phyloP scores from a whole-genome alignment of 2,113 vertebrate species.

The Coryphaenoides rupestris region DNA sequence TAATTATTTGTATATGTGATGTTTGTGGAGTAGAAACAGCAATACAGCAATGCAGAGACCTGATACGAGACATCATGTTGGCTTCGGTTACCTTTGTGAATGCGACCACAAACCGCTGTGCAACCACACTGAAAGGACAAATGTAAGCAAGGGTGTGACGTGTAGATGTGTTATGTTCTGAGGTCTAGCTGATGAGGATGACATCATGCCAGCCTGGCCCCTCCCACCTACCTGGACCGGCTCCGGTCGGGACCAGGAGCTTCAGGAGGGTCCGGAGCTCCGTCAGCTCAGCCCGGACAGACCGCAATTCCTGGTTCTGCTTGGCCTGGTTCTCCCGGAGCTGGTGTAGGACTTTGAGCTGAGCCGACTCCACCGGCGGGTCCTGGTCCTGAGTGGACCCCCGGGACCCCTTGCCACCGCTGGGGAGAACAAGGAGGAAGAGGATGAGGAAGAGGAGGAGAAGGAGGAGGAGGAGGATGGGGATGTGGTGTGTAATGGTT shows the following conservation, averaged over 20 bases:
- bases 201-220: not conserved
- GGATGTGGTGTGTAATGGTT: too few species aligned
- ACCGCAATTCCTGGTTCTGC: conserved; percentile 44
- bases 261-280: conserved; percentile 48
- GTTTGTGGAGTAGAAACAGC: too few species aligned
- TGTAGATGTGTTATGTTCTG: too few species aligned
- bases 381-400: not conserved
- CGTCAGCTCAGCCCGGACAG: conserved; percentile 46
- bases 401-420: conserved; percentile 9
- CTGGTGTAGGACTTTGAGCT: not conserved
- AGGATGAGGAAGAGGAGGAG: not conserved
- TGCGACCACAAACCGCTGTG: too few species aligned
- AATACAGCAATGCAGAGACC: too few species aligned
- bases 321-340: conserved; percentile 26
- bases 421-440: not conserved
- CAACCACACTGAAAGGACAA: too few species aligned
- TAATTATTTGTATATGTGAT: too few species aligned
- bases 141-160: too few species aligned
- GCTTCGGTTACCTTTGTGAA: too few species aligned
- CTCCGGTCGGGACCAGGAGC: conserved; percentile 38
- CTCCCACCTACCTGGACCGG: not conserved
- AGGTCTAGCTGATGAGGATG: too few species aligned
- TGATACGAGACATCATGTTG: too few species aligned
- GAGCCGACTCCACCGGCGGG: not conserved
- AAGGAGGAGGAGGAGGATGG: too few species aligned